Percentiles rank a stretch among this genome's conserved stretches.
Evolutionary conservation across 2,797 vertebrate species (phyloP).

Genomic region (Streptopelia turtur): DNA sequence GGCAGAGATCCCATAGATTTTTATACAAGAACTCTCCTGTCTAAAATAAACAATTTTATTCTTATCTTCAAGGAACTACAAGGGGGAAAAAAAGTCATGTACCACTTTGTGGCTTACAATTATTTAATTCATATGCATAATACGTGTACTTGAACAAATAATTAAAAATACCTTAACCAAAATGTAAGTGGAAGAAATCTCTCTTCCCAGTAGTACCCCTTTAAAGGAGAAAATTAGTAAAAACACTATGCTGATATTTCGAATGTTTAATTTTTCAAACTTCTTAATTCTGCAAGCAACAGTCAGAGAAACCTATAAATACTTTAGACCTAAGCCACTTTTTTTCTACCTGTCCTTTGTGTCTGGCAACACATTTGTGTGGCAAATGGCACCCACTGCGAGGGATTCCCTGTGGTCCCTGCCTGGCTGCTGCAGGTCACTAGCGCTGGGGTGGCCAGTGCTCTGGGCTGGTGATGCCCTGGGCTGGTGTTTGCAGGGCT

Average conservation of each 20-base stretch:
- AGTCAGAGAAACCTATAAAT: neutral
- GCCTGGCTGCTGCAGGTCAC: rapidly evolving
- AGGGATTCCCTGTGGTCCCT: neutral
- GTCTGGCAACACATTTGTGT: neutral
- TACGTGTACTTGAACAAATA: neutral
- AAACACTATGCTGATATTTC: neutral
- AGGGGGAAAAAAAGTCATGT: neutral
- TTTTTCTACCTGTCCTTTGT: neutral
- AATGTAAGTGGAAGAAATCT: neutral
- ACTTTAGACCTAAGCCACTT: neutral
- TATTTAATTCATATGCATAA: neutral
- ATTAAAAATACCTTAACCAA: neutral
- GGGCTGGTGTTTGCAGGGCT: neutral
- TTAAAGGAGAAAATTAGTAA: neutral
- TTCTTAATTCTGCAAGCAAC: neutral
- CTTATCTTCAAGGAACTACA: neutral
- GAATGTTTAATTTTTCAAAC: neutral
- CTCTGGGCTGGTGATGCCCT: neutral
- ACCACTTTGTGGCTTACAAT: neutral
- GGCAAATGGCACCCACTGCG: rapidly evolving
- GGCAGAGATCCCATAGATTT: neutral
- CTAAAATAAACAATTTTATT: neutral
- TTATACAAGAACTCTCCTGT: neutral
- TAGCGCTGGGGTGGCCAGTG: too few relatives aligned
- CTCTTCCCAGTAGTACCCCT: neutral